A percentile compares a stretch with the other conserved stretches of the same genome.
These are phyloP conservation scores for Microplitis deprimator DNA, from an alignment of 2,888 invertebrate species.

Conservation along the genomic window DNA sequence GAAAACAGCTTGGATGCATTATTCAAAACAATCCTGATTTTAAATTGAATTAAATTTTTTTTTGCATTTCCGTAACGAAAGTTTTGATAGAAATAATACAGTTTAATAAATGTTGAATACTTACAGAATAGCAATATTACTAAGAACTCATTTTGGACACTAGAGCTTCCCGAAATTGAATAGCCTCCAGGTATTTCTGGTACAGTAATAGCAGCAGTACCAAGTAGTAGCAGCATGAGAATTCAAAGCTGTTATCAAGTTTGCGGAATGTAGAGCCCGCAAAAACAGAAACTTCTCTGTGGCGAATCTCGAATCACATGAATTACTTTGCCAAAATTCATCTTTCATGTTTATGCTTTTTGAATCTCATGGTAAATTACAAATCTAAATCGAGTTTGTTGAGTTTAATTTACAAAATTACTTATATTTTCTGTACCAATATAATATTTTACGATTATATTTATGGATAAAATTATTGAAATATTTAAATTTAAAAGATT, in stretches of 20 bases:
- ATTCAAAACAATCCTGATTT: not conserved
- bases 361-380: too few species aligned
- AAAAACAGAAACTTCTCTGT: not conserved
- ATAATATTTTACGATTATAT: too few species aligned
- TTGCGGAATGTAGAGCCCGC: constrained; percentile 9
- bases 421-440: too few species aligned
- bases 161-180: constrained; percentile 48
- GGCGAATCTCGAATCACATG: not conserved
- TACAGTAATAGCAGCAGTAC: not conserved
- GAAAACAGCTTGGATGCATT: not conserved
- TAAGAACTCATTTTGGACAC: constrained; percentile 40
- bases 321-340: not conserved
- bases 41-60: not conserved
- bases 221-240: not conserved
- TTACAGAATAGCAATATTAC: constrained; percentile 40
- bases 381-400: too few species aligned
- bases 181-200: constrained; percentile 37
- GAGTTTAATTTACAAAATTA: too few species aligned
- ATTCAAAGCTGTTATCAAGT: constrained; percentile 35
- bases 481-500: too few species aligned
- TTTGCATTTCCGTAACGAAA: not conserved
- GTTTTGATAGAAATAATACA: not conserved
- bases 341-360: not conserved
- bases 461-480: too few species aligned
- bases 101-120: not conserved